Evolutionary conservation across 2,797 vertebrate species (phyloP).

Genomic region (Pseudopleuronectes americanus): DNA sequence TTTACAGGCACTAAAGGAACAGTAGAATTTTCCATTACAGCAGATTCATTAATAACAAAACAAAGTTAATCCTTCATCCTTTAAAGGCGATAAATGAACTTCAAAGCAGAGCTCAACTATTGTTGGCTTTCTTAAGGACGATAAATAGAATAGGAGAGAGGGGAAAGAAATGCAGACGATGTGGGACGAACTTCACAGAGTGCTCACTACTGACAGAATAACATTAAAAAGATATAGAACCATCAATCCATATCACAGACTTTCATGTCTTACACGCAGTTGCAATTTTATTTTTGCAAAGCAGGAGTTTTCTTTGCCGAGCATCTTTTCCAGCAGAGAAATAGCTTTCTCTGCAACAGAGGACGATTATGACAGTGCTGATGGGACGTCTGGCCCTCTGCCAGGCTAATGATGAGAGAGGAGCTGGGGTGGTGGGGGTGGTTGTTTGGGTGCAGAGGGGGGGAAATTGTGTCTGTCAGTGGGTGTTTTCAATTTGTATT

Average conservation of each 20-base stretch:
- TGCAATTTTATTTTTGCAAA: constrained; percentile 3
- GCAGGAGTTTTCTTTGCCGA: not conserved
- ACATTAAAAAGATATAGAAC: not conserved
- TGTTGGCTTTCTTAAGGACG: constrained; percentile 9
- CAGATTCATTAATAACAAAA: not conserved
- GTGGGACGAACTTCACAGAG: constrained; percentile 4
- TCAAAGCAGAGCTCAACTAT: constrained; percentile 25
- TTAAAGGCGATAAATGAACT: constrained; percentile 20
- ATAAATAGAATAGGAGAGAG: constrained; percentile 16
- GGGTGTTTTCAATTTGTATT: constrained; percentile 20
- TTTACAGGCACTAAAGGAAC: too few relatives aligned
- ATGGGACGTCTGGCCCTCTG: constrained; percentile 45
- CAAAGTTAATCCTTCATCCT: not conserved
- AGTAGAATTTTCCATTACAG: too few relatives aligned
- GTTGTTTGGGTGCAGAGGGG: constrained; percentile 25
- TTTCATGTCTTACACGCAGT: not conserved
- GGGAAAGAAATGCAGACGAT: constrained; percentile 2
- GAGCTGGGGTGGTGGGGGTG: constrained; percentile 1
- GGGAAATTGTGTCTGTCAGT: not conserved
- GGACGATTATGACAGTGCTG: constrained; percentile 38
- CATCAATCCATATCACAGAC: not conserved
- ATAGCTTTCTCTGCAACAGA: constrained; percentile 14
- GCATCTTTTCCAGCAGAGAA: constrained; percentile 5
- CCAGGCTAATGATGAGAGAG: constrained; percentile 42
- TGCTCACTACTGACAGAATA: constrained; percentile 2